Evolutionary conservation across 2,797 vertebrate genomes (phyloP).

Genomic region (Pangasius sanitwongsei): DNA sequence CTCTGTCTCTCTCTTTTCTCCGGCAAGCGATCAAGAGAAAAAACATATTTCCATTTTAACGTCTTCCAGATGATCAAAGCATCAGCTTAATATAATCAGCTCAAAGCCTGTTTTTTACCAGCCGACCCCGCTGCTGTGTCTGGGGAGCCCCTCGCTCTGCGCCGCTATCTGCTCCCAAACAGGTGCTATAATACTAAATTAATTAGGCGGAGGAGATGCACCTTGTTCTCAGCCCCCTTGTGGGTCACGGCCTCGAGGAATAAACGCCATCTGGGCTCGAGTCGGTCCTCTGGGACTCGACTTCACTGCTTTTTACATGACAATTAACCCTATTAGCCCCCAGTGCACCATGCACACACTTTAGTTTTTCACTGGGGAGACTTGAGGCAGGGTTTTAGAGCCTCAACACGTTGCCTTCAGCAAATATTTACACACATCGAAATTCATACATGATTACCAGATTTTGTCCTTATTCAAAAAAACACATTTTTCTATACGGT

Average conservation of each 20-base stretch:
- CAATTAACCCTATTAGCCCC: conserved; percentile 99
- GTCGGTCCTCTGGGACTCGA: conserved; percentile 87
- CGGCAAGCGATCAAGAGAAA: conserved; percentile 72
- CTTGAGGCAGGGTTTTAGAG: conserved; percentile 65
- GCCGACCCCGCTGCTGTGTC: conserved; percentile 79
- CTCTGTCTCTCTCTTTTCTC: conserved; percentile 17
- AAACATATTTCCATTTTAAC: conserved; percentile 98
- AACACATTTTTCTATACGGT: neutral
- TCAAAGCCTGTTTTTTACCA: conserved; percentile 93
- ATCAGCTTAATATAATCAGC: conserved; percentile 98
- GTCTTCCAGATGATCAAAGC: conserved; percentile 97
- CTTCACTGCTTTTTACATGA: conserved; percentile 89
- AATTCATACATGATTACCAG: neutral
- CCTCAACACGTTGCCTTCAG: conserved; percentile 76
- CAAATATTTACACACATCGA: conserved; percentile 66
- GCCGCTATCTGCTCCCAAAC: conserved; percentile 96
- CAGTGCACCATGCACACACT: conserved; percentile 60
- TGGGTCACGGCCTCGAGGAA: conserved; percentile 90
- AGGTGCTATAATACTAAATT: conserved; percentile 99
- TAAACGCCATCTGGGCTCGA: conserved; percentile 91
- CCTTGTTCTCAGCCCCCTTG: conserved; percentile 91
- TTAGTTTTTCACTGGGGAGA: conserved; percentile 43
- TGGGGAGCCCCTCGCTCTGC: conserved; percentile 80
- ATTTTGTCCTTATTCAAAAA: neutral
- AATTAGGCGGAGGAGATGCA: conserved; percentile 98